Percentiles rank a stretch among this genome's conserved stretches.
phyloP scores from a whole-genome alignment of 2,113 vertebrate genomes.

The Balaeniceps rex region DNA sequence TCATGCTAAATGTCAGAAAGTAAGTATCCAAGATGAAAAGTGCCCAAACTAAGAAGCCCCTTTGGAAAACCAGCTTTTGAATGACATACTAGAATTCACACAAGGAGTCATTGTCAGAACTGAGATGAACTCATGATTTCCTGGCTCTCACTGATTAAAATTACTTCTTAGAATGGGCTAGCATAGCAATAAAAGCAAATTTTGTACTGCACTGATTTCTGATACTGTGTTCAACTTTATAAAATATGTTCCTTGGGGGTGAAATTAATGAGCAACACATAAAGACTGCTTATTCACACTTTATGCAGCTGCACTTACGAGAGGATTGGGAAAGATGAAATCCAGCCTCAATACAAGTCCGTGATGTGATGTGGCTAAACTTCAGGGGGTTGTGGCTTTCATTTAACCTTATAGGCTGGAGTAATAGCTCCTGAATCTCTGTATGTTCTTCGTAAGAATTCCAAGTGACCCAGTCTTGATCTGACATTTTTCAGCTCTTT shows the following conservation, averaged over 20 bases:
- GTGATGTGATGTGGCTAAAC: not conserved
- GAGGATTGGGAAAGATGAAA: slow-evolving; percentile 18
- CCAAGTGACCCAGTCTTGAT: not conserved
- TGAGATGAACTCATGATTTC: slow-evolving; percentile 25
- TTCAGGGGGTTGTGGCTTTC: not conserved
- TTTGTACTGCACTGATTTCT: not conserved
- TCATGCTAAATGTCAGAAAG: not conserved
- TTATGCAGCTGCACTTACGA: not conserved
- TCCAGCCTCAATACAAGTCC: not conserved
- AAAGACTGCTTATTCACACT: slow-evolving; percentile 34
- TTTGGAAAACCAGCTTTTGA: not conserved
- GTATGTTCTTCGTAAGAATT: not conserved
- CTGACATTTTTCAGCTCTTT: not conserved
- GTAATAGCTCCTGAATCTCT: not conserved
- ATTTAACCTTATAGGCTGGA: not conserved
- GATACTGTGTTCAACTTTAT: not conserved
- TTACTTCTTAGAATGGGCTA: not conserved
- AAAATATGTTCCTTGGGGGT: slow-evolving; percentile 18
- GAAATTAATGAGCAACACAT: slow-evolving; percentile 19
- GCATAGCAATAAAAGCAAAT: not conserved
- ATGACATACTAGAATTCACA: not conserved
- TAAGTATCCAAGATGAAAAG: not conserved
- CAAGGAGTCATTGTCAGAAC: not conserved
- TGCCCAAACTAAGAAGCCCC: not conserved
- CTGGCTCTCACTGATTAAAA: not conserved